Conservation (phyloP, 1,140 invertebrate species). For the Trachelipus rathkii region DNA sequence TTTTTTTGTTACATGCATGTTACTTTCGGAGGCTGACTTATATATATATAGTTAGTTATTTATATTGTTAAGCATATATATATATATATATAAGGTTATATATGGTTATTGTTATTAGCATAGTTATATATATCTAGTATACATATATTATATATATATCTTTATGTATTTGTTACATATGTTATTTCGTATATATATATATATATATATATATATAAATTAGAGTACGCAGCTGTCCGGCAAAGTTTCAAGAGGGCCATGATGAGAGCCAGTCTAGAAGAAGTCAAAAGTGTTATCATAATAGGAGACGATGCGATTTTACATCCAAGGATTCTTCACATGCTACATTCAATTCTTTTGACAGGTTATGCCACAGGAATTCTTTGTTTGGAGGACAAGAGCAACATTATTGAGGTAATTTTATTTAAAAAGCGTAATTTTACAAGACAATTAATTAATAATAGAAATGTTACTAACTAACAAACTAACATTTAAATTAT, state of each 20-base stretch:
- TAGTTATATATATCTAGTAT: constrained; percentile 5
- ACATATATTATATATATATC: neutral
- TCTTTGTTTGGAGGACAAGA: constrained; percentile 26
- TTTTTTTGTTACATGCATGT: no score
- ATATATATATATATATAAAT: neutral
- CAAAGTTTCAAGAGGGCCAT: constrained; percentile 20
- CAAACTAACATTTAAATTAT: no score
- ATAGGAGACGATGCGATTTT: constrained; percentile 27
- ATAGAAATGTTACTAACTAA: no score
- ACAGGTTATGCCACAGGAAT: constrained; percentile 30
- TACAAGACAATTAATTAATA: no score
- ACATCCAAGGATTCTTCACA: constrained; percentile 31
- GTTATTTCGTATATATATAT: neutral
- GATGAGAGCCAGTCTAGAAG: constrained; percentile 30
- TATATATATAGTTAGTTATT: neutral
- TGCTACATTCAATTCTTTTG: constrained; percentile 30
- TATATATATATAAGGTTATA: constrained; percentile 8
- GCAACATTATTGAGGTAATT: constrained; percentile 30
- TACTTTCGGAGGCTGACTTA: no score
- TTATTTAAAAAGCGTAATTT: neutral
- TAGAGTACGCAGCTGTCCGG: no score
- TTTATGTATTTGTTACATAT: neutral
- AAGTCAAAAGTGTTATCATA: constrained; percentile 27
- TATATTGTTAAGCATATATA: constrained; percentile 8
- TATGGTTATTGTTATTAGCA: no score